A percentile compares a stretch with the other conserved stretches of the same genome.
Evolutionary conservation across 2,113 vertebrate species (phyloP).

Genomic region (Atrichornis clamosus): DNA sequence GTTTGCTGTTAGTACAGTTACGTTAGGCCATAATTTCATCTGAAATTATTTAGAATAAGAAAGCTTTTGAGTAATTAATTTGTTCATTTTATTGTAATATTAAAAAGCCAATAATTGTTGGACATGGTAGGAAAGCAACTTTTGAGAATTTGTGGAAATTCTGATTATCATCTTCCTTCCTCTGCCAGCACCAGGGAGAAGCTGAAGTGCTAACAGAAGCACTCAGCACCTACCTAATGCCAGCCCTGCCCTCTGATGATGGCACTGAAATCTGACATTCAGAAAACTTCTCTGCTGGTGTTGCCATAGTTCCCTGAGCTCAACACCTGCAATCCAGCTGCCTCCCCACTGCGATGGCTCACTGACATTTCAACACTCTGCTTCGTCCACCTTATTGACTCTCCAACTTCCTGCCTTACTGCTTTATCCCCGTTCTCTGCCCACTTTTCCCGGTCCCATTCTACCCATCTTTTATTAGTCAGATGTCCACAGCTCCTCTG

Average conservation of each 20-base stretch:
- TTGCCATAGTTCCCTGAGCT: slow-evolving; percentile 33
- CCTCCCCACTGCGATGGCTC: slow-evolving; percentile 3
- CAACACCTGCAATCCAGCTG: slow-evolving; percentile 56
- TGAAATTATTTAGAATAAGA: neutral
- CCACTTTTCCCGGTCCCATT: neutral
- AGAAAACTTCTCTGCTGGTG: neutral
- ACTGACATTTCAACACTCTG: slow-evolving; percentile 44
- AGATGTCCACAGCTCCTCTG: neutral
- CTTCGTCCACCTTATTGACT: slow-evolving; percentile 18
- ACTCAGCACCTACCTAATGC: neutral
- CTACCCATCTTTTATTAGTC: neutral
- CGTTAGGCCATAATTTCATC: neutral
- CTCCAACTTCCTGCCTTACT: slow-evolving; percentile 1
- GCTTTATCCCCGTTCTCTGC: neutral
- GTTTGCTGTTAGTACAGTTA: neutral
- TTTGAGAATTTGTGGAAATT: neutral
- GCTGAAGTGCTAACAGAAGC: neutral
- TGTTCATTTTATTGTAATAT: neutral
- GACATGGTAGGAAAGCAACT: neutral
- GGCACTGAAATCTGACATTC: slow-evolving; percentile 14
- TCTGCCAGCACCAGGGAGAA: neutral
- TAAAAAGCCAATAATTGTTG: neutral
- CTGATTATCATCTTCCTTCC: neutral
- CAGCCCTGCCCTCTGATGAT: slow-evolving; percentile 31
- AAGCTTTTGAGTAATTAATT: neutral